Conservation (phyloP, 2,888 invertebrate genomes). For the Erebia aethiops region DNA sequence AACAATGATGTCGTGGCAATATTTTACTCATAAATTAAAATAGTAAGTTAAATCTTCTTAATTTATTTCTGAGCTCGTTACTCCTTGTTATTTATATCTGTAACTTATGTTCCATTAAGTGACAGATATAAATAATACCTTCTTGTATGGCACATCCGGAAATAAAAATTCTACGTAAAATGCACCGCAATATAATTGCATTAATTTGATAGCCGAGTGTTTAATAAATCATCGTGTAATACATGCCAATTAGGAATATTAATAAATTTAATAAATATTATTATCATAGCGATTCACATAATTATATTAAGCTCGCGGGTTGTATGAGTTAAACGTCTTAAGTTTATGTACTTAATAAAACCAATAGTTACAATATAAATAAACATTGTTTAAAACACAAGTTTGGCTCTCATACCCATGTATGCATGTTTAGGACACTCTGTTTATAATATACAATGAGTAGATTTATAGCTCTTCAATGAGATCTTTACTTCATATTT, state of each 20-base stretch:
- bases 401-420: neutral
- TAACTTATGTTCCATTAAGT: neutral
- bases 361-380: too few species aligned
- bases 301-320: too few species aligned
- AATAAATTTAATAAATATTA: neutral
- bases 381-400: too few species aligned
- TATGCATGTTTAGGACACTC: neutral
- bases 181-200: neutral
- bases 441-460: neutral
- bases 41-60: neutral
- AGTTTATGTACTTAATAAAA: too few species aligned
- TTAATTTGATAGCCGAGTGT: neutral
- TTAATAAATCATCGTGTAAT: neutral
- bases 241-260: neutral
- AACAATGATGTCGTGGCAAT: neutral
- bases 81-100: neutral
- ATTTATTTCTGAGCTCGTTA: neutral
- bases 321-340: too few species aligned
- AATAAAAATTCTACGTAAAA: slow-evolving; percentile 1
- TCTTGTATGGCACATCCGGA: slow-evolving; percentile 5
- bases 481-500: slow-evolving; percentile 11
- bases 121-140: neutral
- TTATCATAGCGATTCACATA: neutral
- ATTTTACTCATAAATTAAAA: neutral
- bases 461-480: slow-evolving; percentile 1